A percentile compares a stretch with the other conserved stretches of the same genome.
These are phyloP conservation scores for Phrixothrix hirtus DNA, from an alignment of 2,888 invertebrate genomes.

Conservation along the genomic window DNA sequence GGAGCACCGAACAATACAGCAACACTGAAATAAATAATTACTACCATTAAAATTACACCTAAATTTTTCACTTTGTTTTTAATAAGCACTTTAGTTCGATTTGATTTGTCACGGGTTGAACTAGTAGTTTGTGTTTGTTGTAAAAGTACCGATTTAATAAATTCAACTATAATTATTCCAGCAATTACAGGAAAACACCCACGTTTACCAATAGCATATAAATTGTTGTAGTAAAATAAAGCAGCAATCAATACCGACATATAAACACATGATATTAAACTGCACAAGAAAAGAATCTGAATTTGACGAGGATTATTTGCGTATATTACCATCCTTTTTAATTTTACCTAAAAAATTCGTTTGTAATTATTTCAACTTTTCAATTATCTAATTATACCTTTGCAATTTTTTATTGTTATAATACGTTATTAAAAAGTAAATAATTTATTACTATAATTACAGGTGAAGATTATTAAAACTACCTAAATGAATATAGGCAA, in stretches of 20 bases:
- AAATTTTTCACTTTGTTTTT: conserved; percentile 4
- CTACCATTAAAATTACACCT: not conserved
- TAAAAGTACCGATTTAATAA: conserved; percentile 2
- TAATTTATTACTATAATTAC: no score
- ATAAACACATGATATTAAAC: conserved; percentile 8
- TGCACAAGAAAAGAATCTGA: not conserved
- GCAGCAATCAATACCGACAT: not conserved
- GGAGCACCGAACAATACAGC: conserved; percentile 73
- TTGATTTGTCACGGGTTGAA: not conserved
- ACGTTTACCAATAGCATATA: conserved; percentile 11
- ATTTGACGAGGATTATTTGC: not conserved
- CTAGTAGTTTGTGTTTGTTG: not conserved
- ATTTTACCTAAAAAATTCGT: not conserved
- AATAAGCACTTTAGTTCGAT: not conserved
- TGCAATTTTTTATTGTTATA: no score
- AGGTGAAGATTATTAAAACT: no score
- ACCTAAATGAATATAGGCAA: no score
- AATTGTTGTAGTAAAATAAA: conserved; percentile 3
- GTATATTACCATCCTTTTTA: not conserved
- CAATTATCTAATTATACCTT: no score
- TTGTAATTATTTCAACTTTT: no score
- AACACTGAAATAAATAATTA: conserved; percentile 61
- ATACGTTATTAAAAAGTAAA: no score
- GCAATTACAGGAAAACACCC: conserved; percentile 2
- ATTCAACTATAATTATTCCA: conserved; percentile 3